Percentiles rank a stretch among this genome's conserved stretches.
Conservation (phyloP, 2,797 vertebrate species). For the Pseudochaenichthys georgianus region DNA sequence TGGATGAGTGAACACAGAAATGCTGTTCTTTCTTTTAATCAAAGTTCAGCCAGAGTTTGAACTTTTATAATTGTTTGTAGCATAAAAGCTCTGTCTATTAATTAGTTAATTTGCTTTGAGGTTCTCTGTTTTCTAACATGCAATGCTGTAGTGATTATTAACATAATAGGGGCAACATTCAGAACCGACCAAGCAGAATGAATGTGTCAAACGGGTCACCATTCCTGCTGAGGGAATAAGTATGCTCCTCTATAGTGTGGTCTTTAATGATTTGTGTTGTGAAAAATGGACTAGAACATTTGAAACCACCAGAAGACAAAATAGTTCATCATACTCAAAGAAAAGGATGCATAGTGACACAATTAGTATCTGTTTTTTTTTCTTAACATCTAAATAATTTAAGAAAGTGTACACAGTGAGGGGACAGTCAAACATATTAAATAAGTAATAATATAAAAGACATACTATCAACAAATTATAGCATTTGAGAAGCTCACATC, state of each 20-base stretch:
- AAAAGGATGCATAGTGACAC: background rate
- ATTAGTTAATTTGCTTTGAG: slow-evolving; percentile 36
- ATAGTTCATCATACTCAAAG: no score
- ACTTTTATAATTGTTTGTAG: slow-evolving; percentile 9
- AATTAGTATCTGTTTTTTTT: background rate
- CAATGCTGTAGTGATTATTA: slow-evolving; percentile 43
- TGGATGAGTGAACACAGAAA: slow-evolving; percentile 19
- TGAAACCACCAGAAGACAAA: background rate
- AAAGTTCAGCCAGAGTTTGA: slow-evolving; percentile 24
- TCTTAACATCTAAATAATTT: background rate
- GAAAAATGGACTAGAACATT: background rate
- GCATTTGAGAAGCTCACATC: background rate
- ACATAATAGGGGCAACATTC: slow-evolving; percentile 54
- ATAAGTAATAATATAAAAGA: background rate
- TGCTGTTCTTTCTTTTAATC: slow-evolving; percentile 12
- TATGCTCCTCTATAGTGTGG: background rate
- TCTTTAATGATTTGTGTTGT: slow-evolving; percentile 12
- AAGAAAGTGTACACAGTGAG: background rate
- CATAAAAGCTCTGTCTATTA: slow-evolving; percentile 22
- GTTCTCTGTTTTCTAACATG: slow-evolving; percentile 21
- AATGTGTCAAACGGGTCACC: slow-evolving; percentile 46
- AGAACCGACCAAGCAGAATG: slow-evolving; percentile 41
- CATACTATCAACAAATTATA: background rate
- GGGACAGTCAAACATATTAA: background rate
- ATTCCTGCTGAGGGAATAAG: slow-evolving; percentile 16